These are phyloP conservation scores for Tamias sibiricus DNA, from an alignment of 2,113 vertebrate genomes.

Conservation along the genomic window DNA sequence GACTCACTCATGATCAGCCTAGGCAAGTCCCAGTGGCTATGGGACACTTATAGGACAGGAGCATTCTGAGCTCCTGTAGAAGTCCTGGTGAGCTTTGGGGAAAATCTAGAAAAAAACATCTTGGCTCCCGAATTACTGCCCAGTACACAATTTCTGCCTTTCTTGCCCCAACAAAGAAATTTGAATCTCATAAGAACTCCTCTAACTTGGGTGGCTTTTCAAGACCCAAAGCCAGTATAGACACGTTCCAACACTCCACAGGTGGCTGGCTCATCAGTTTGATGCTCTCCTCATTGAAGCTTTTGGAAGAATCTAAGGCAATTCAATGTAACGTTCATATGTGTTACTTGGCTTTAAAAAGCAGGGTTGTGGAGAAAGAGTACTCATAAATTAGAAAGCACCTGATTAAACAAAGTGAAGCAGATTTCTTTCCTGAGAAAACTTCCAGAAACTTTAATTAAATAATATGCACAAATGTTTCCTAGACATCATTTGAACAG, in stretches of 20 bases:
- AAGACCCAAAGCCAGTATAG: neutral
- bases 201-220: neutral
- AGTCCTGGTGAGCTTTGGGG: neutral
- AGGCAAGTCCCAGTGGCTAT: neutral
- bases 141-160: neutral
- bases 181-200: neutral
- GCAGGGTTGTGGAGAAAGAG: neutral
- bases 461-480: neutral
- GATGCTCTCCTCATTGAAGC: neutral
- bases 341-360: constrained; percentile 2
- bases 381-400: neutral
- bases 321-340: neutral
- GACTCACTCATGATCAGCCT: neutral
- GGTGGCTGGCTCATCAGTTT: neutral
- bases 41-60: neutral
- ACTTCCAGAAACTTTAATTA: constrained; percentile 4
- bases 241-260: neutral
- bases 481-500: neutral
- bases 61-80: neutral
- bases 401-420: constrained; percentile 3
- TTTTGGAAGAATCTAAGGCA: neutral
- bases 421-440: constrained; percentile 18
- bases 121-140: neutral
- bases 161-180: neutral
- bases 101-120: neutral